Evolutionary conservation across 2,797 vertebrate species (phyloP).

Genomic region (Pantherophis vulpinus): DNA sequence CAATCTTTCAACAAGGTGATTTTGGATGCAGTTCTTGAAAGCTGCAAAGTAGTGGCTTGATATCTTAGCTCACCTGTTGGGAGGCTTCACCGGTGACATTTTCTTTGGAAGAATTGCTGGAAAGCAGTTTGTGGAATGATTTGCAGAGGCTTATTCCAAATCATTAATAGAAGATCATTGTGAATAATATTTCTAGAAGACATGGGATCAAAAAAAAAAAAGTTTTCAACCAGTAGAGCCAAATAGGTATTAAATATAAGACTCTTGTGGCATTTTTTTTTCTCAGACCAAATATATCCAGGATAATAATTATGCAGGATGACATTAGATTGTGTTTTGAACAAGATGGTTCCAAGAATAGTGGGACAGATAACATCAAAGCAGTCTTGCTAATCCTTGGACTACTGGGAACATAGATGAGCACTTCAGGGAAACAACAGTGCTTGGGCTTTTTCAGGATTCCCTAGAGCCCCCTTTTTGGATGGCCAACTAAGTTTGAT

Average conservation of each 20-base stretch:
- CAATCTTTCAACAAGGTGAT: background rate
- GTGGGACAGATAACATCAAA: background rate
- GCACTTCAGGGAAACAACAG: background rate
- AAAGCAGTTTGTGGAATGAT: background rate
- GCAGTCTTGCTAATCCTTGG: background rate
- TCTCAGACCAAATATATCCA: background rate
- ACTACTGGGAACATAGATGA: background rate
- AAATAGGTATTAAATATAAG: background rate
- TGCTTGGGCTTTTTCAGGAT: background rate
- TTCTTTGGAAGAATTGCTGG: background rate
- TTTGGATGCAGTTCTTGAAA: background rate
- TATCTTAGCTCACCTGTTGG: background rate
- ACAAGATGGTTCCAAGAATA: background rate
- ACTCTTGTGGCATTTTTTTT: background rate
- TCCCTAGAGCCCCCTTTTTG: background rate
- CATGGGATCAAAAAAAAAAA: background rate
- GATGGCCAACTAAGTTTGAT: background rate
- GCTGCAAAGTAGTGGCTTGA: background rate
- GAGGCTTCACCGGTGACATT: background rate
- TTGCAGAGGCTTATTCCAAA: background rate
- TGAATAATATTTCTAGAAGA: background rate
- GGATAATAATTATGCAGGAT: background rate
- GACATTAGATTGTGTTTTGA: background rate
- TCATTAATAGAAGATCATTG: background rate
- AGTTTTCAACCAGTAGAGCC: background rate